Evolutionary conservation across 2,113 vertebrate species (phyloP), one percentile per base, ranked within the genome.

Genomic region (Eleginops maclovinus): DNA sequence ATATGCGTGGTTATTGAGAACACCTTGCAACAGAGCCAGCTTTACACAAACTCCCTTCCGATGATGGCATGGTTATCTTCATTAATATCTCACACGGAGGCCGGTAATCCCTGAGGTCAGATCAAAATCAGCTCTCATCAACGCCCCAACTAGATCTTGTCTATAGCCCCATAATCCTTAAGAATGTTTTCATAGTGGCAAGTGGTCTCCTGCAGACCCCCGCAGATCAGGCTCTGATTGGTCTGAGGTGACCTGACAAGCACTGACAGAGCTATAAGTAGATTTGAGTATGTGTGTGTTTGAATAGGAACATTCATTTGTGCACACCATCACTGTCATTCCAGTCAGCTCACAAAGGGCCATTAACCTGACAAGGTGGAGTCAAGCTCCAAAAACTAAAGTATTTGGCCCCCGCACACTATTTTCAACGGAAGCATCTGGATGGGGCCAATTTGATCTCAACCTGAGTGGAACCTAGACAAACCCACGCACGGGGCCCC

Each of bases 381-480:
- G 86, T 81, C 81, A 1, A 61, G 69, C 82, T 91, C 87, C 75
- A 67, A 78, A 83, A 72, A 74, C 83, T 54, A 0, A 82, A 81
- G 74, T 55, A 78, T 92, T 92, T 92, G 89, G 91, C 88, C 87
- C 86, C 83, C 10, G 51, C 28, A 51, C 63, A 60, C 72, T 90
- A 92, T 91, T 93, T 94, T 90, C 81, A 89, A 93, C 90, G 93
- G 93, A 95, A 94, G 94, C 94, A 94, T 95, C 93, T 94, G 94
- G 91, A 92, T 89, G 86, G 82, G 88, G 92, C 90, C 91, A 92
- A 92, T 94, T 93, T 88, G 89, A 94, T 91, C 90, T 90, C 85
- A 91, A 92, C 91, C 91, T 91, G 91, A 91, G 85, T 93, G 92
- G 92, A 93, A 93, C 88, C 86, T 54, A 83, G 89, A 89, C 92